These are phyloP conservation scores for Nymphalis urticae DNA, from an alignment of 2,888 invertebrate genomes.

Conservation along the genomic window DNA sequence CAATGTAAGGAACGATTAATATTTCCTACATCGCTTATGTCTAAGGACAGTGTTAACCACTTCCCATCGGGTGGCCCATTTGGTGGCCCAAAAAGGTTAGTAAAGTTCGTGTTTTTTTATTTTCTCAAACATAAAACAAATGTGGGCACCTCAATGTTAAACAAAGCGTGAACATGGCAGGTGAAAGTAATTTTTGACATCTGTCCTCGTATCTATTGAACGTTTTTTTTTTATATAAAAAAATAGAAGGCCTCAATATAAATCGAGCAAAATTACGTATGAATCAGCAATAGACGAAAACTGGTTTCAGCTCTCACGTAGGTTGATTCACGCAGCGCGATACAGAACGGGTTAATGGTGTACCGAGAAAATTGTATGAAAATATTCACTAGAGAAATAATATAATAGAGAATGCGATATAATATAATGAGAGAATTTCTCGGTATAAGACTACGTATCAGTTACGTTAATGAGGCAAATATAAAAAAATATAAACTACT, in stretches of 20 bases:
- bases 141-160: slow-evolving; percentile 5
- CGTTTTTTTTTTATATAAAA: slow-evolving; percentile 19
- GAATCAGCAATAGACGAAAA: slow-evolving; percentile 53
- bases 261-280: slow-evolving; percentile 47
- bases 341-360: slow-evolving; percentile 44
- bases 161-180: slow-evolving; percentile 7
- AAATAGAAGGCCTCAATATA: slow-evolving; percentile 37
- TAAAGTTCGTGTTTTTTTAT: neutral
- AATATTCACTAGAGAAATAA: slow-evolving; percentile 27
- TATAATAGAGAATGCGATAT: slow-evolving; percentile 5
- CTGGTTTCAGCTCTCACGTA: slow-evolving; percentile 52
- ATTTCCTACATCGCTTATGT: too few relatives aligned
- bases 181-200: slow-evolving; percentile 21
- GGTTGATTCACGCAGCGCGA: slow-evolving; percentile 49
- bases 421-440: neutral
- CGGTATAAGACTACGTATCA: neutral
- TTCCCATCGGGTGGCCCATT: too few relatives aligned
- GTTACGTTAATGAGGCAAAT: too few relatives aligned
- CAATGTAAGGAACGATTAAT: neutral
- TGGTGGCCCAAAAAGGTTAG: too few relatives aligned
- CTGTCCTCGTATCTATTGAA: slow-evolving; percentile 16
- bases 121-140: neutral
- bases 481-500: too few relatives aligned
- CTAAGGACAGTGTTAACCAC: too few relatives aligned
- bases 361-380: slow-evolving; percentile 41